Base-by-base conservation (phyloP, 1,140 invertebrate genomes). In the Drepana arcuata region DNA sequence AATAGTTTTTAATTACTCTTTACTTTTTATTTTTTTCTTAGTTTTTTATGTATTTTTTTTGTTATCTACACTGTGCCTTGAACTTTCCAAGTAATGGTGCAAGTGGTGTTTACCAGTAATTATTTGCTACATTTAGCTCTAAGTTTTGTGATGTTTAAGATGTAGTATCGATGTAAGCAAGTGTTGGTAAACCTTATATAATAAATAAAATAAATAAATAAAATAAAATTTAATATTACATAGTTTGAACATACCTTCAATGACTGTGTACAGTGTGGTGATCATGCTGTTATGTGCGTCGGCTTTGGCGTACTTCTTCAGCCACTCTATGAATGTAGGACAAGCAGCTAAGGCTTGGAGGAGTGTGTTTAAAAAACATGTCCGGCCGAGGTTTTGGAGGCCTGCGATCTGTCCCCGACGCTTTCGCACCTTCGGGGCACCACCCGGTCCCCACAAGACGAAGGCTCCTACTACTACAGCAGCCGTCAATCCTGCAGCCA, bases 341-440 rank as follows among this genome's bases (percentile, higher is more conserved):
- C 91, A 95, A 7, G 93, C 89, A 15, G 93, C 92, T 14, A 95
- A 66, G 5, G 93, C 91, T 83, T 96, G 94, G 7, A 96, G 73
- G 13, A 96, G 73, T 0, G 93, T 93, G 82, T 95, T 95, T 5
- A 96, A 75, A 71, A 95, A 95, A 66, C 94, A 96, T 7, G 94
- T 94, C 41, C 91, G 89, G 21, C 93, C 94, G 40, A 95, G 86
- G 85, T 96, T 96, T 41, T 90, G 89, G 3, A 96, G 85, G 9
- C 93, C 94, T 37, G 91, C 86, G 31, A 94, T 87, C 61, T 91
- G 88, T 14, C 92, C 92, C 69, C 87, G 75, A 37, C 86, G 70
- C 69, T 88, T 81, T 31, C 87, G 60, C 46, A 85, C 64, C 41
- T 85, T 75, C 4, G 83, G 78, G 7, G 84, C 84, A n/a, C 86